Base-by-base conservation (phyloP, 1,140 invertebrate species). In the Ephestia elutella region DNA sequence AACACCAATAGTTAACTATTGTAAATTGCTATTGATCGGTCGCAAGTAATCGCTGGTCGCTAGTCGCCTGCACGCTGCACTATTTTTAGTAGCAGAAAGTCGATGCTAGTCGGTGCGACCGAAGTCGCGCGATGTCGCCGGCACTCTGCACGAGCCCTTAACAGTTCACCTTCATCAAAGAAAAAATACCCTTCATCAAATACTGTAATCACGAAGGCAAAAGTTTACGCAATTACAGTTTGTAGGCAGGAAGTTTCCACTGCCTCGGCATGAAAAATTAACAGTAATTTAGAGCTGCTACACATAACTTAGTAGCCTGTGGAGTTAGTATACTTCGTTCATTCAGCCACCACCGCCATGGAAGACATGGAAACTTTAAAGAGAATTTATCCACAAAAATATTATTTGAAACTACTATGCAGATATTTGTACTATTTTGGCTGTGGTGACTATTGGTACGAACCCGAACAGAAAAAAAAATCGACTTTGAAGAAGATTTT, bases 371-470 rank as follows among this genome's bases (percentile, higher is more conserved):
- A 32, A 32, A 32, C 49, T 2, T 49, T 60, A 21, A 59, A 54
- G 54, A 21, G 66, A 38, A 62, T 20, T 0, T 50, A 76, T 38
- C 67, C 73, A 0, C 70, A 75, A 48, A 77, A 77, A 18, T 62
- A 73, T 59, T 75, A 66, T 55, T 30, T 77, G 10, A 73, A 71
- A 61, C 11, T 60, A 1, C 60, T 80, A 19, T 77, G 71, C 49
- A 59, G 53, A 55, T n/a, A 58, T 8, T 53, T 80, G 4, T 73
- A 72, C 53, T 70, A 54, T 28, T 59, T 77, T 3, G 78, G 78
- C 0, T 59, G 75, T 4, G 76, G 72, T 0, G 64, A 77, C 5
- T 71, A 62, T 49, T 81, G 76, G 78, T 77, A 78, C 49, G 73
- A 77, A n/a, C n/a, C n/a, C n/a, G n/a, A n/a, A 57, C 57, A 58